phyloP scores from a whole-genome alignment of 2,888 invertebrate species.

The Macaria liturata region DNA sequence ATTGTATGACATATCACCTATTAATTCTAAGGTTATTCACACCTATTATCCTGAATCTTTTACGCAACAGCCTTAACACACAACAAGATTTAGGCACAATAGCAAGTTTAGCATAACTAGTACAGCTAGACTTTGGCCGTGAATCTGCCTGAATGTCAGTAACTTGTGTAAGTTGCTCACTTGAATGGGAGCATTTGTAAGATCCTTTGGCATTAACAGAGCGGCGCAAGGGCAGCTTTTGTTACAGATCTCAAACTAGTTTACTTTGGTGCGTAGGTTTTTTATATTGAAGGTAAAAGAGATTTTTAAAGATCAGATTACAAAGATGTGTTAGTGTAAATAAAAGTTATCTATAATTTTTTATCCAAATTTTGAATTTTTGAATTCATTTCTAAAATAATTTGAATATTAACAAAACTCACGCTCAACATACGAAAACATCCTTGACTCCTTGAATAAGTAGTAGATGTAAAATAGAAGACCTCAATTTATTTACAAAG shows the following conservation, averaged over 20 bases:
- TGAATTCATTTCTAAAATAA: too few relatives aligned
- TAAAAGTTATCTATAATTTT: too few relatives aligned
- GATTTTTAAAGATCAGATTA: too few relatives aligned
- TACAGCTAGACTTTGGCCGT: neutral
- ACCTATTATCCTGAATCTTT: neutral
- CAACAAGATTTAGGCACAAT: constrained; percentile 10
- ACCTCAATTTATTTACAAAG: too few relatives aligned
- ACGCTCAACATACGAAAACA: too few relatives aligned
- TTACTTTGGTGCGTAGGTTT: constrained; percentile 8
- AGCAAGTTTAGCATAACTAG: constrained; percentile 1
- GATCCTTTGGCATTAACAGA: constrained; percentile 16
- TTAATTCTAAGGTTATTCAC: too few relatives aligned
- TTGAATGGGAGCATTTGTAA: constrained; percentile 7
- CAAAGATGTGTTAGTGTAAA: too few relatives aligned
- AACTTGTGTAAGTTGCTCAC: constrained; percentile 16
- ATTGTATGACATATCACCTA: too few relatives aligned
- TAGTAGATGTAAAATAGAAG: too few relatives aligned
- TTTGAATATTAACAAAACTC: too few relatives aligned
- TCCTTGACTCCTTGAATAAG: too few relatives aligned
- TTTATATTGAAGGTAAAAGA: neutral
- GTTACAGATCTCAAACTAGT: constrained; percentile 17
- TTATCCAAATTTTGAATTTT: too few relatives aligned
- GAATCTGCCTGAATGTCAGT: constrained; percentile 7
- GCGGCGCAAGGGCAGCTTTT: constrained; percentile 23
- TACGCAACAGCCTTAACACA: neutral